Evolutionary conservation across 2,888 invertebrate species (phyloP), one percentile per base, ranked within the genome.

Genomic region (Xanthorhoe designata): DNA sequence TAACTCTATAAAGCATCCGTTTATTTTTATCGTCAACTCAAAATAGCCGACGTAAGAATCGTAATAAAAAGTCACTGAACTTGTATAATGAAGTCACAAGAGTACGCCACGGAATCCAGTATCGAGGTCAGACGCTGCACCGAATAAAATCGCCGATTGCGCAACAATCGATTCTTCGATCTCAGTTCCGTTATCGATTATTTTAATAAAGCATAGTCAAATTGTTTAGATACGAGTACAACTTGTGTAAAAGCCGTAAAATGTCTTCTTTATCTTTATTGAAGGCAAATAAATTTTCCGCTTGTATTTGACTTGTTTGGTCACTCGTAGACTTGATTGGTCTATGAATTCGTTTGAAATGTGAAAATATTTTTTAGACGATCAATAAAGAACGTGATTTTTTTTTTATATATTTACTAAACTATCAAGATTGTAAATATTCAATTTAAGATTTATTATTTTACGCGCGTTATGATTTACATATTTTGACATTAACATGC

Each of bases 61-160:
- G 71, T 75, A 77, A 77, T 60, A 78, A 76, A 79, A 78, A 81
- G 79, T 79, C 83, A 81, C 81, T 79, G 81, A 84, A 83, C 83
- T 78, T 79, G 75, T 72, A 78, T 79, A 83, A 84, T 84, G 78
- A 81, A 84, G 82, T 85, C 80, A 83, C 83, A 76, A 78, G 80
- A 76, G 78, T 76, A 76, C 77, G 75, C 77, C 66, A 71, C 69
- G 71, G 81, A 76, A 77, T 81, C 78, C 80, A 68, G 81, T 80
- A 86, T 82, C 77, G 81, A 79, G 84, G 85, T 83, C 86, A 81
- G 68, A 74, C 79, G 79, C 79, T 83, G 83, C 82, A 83, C 79
- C 80, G 79, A 85, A 87, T 86, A 86, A 88, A 84, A 85, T 84
- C 78, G 82, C 78, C 80, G 80, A 83, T 89, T 90, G 78, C 85